A percentile compares a stretch with the other conserved stretches of the same genome.
Evolutionary conservation across 2,888 invertebrate genomes (phyloP).

Genomic region (Andrena trimmerana): DNA sequence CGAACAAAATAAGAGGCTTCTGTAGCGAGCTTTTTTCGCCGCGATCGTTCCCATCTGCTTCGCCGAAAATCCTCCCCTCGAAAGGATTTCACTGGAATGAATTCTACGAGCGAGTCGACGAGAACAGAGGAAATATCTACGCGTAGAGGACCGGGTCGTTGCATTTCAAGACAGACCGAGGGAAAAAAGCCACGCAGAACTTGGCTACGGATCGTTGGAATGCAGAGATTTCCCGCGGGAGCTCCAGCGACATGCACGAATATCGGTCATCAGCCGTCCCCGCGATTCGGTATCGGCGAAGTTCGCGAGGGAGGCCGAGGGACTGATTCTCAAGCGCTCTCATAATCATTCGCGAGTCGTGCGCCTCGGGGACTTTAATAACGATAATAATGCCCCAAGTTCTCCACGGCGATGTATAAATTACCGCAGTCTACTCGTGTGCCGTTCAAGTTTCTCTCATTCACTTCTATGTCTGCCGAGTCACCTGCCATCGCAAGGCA

Average conservation of each 20-base stretch:
- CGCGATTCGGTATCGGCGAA: constrained; percentile 23
- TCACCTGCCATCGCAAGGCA: too few relatives aligned
- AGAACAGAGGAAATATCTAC: constrained; percentile 16
- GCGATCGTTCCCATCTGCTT: constrained; percentile 22
- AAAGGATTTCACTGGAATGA: constrained; percentile 53
- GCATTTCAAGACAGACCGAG: neutral
- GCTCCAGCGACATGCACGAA: constrained; percentile 48
- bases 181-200: constrained; percentile 41
- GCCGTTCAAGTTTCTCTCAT: too few relatives aligned
- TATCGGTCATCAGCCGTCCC: constrained; percentile 58
- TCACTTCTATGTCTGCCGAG: too few relatives aligned
- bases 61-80: constrained; percentile 41
- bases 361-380: neutral
- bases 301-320: constrained; percentile 1
- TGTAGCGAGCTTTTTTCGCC: constrained; percentile 11
- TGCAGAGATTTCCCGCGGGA: constrained; percentile 62
- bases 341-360: neutral
- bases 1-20: constrained; percentile 36
- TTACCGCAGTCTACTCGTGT: too few relatives aligned
- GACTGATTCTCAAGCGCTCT: constrained; percentile 3
- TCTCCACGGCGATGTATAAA: neutral
- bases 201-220: constrained; percentile 51
- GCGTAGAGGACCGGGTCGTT: neutral
- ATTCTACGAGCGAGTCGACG: constrained; percentile 29
- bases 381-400: neutral